Base-by-base conservation (phyloP, 2,113 vertebrate species). In the Scortum barcoo region DNA sequence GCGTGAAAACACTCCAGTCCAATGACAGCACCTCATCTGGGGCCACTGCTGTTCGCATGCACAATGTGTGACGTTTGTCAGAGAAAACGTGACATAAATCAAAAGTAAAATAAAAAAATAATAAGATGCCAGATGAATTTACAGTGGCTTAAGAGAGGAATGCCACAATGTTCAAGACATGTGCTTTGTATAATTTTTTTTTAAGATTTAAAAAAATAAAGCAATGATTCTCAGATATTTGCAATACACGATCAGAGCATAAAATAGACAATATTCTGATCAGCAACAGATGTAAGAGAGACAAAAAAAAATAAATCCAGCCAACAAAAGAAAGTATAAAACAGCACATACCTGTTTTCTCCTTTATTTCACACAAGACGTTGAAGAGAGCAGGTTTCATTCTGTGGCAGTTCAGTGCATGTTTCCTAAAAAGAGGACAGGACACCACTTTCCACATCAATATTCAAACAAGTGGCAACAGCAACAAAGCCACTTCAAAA, bases 351-450 rank as follows among this genome's bases (percentile, higher is more conserved):
- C 95, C 95, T 90, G 95, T 95, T 90, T 95, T 95, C 83, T 95
- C 95, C 66, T 95, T 95, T 72, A 95, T 95, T 93, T 95, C 95
- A 93, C 95, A 95, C 88, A 95, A 91, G 77, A 95, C 95, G 56
- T 95, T 95, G 93, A 95, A 95, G 82, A 95, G 95, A 54, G 95
- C 95, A 20, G 95, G 95, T 92, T 95, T 95, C 95, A 95, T 95
- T 92, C 95, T 92, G 93, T 95, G 95, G 93, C 94, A 95, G 88
- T 95, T 95, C 91, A 95, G 92, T 85, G 95, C 95, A 91, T 95
- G 95, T 94, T 95, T 95, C 93, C 95, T 95, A 86, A 86, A 86
- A 78, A 78, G 83, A 86, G 36, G 85, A 85, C 68, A 88, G 44
- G 60, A 90, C 75, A 91, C 46, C 74, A 69, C 83, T 87, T 86